Conservation (phyloP, 1,140 invertebrate species). For the Macrobrachium nipponense region DNA sequence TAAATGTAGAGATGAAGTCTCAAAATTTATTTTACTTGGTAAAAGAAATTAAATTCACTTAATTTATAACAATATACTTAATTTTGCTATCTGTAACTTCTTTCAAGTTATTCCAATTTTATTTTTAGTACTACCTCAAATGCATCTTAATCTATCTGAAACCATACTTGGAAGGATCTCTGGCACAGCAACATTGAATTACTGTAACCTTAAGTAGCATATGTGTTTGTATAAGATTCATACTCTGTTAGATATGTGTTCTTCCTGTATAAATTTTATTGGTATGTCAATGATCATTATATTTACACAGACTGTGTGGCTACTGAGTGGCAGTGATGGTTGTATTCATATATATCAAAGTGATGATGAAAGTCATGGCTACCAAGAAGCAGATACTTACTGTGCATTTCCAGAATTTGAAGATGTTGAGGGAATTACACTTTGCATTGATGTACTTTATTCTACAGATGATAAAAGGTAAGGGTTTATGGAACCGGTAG, state of each 20-base stretch:
- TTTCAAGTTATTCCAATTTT: no score
- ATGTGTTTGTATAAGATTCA: no score
- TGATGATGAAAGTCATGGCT: slow-evolving; percentile 28
- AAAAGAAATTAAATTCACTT: no score
- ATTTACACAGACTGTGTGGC: slow-evolving; percentile 36
- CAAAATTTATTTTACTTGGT: no score
- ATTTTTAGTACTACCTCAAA: no score
- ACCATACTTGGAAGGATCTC: not conserved
- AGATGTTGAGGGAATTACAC: slow-evolving; percentile 15
- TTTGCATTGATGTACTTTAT: slow-evolving; percentile 43
- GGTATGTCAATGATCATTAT: not conserved
- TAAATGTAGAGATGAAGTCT: no score
- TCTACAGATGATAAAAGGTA: slow-evolving; percentile 35
- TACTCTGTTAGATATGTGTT: no score
- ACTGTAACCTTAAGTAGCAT: no score
- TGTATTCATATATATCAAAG: slow-evolving; percentile 39
- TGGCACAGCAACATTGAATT: not conserved
- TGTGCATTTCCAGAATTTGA: slow-evolving; percentile 41
- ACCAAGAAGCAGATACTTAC: slow-evolving; percentile 36
- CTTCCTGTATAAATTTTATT: not conserved
- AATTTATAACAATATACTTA: no score
- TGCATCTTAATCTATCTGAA: not conserved
- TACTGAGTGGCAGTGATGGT: slow-evolving; percentile 42
- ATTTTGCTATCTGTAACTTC: no score
- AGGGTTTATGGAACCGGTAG: not conserved